Base-by-base conservation (phyloP, 2,888 invertebrate species). In the Morpho helenor region DNA sequence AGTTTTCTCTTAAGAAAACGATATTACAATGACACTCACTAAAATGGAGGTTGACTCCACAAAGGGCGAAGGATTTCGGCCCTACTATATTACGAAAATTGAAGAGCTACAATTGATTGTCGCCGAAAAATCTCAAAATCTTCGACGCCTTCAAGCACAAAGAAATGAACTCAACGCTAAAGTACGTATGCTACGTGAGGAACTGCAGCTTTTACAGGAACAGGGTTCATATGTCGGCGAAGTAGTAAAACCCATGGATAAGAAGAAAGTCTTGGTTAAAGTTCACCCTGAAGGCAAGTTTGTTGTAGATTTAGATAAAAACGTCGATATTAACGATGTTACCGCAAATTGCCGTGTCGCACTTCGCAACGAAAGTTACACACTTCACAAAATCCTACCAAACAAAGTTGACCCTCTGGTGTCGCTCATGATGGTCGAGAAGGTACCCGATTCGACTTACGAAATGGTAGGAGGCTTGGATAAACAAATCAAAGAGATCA, bases 381-480 rank as follows among this genome's bases (percentile, higher is more conserved):
- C 98, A 0, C 92, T 99, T 46, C 99, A 99, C 82, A 99, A 99
- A 91, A 98, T 99, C 69, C 91, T 99, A 31, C 99, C 99, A 0
- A 99, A 99, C 86, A 99, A 99, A 78, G 98, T 99, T 2, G 99
- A 99, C 91, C 99, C 99, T 0, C 91, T 99, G 60, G 99, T 99
- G 0, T 99, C 99, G 0, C 93, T 99, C 62, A 99, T 99, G 99
- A 99, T 99, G 99, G 99, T 99, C 0, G 99, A 99, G 82, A 99
- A 99, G 85, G 99, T 99, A 2, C 99, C 99, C 0, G 99, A 99
- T 84, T 99, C 99, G 0, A 99, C 99, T 0, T 99, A 99, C 78
- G 99, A 99, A 91, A 99, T 99, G 99, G 99, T 99, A 23, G 99
- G 99, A 68, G 99, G 99, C 58, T 91, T 99, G 64, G 99, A 99